These are phyloP conservation scores for Tympanoctomys barrerae DNA, from an alignment of 2,797 vertebrate genomes.

Conservation along the genomic window DNA sequence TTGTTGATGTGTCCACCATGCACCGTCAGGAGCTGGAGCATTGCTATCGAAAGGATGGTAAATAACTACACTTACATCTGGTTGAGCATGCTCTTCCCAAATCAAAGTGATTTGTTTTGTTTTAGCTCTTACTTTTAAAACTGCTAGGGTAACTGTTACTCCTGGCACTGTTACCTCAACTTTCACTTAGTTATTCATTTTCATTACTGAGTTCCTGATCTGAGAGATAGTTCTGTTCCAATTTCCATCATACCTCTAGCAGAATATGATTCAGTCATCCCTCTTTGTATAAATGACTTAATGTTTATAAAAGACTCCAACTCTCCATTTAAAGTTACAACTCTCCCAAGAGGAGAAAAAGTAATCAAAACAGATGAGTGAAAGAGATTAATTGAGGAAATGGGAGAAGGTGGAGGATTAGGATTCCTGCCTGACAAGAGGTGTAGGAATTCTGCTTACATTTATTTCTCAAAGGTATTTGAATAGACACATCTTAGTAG, in stretches of 20 bases:
- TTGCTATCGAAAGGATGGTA: slow-evolving; percentile 97
- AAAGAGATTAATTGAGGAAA: slow-evolving; percentile 43
- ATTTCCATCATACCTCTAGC: not conserved
- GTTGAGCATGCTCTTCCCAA: not conserved
- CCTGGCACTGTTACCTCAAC: slow-evolving; percentile 56
- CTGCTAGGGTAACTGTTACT: slow-evolving; percentile 56
- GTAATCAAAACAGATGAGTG: not conserved
- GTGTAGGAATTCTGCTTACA: not conserved
- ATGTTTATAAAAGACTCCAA: not conserved
- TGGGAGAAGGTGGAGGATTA: not conserved
- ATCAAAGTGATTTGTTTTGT: not conserved
- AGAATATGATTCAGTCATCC: slow-evolving; percentile 45
- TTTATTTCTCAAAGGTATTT: slow-evolving; percentile 51
- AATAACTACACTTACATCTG: not conserved
- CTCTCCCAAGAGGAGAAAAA: slow-evolving; percentile 21
- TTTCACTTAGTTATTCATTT: slow-evolving; percentile 42
- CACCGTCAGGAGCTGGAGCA: slow-evolving; percentile 95
- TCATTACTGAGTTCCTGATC: slow-evolving; percentile 54
- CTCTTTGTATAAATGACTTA: slow-evolving; percentile 45
- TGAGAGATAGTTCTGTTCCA: slow-evolving; percentile 62
- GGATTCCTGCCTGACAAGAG: not conserved
- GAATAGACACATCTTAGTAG: not conserved
- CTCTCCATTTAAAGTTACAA: slow-evolving; percentile 28
- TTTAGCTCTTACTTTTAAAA: slow-evolving; percentile 47
- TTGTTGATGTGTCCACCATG: slow-evolving; percentile 93